Percentiles rank a stretch among this genome's conserved stretches.
phyloP scores from a whole-genome alignment of 2,113 vertebrate genomes.

The Myiozetetes cayanensis region DNA sequence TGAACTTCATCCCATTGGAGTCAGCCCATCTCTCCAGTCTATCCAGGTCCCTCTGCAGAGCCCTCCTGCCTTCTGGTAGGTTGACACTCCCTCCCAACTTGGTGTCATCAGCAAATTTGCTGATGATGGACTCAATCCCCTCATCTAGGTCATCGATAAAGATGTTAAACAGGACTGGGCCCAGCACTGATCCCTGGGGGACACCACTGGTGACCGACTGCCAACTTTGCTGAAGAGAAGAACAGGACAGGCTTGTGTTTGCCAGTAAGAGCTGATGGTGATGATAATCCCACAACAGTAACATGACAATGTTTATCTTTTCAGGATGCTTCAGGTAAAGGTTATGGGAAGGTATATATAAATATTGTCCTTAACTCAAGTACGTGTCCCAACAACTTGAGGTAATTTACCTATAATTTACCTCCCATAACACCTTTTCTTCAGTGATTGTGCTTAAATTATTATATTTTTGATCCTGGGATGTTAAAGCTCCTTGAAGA shows the following conservation, averaged over 20 bases:
- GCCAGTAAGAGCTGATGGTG: background rate
- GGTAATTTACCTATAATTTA: background rate
- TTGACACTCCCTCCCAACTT: too few species aligned
- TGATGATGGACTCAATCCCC: too few species aligned
- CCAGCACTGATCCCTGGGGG: too few species aligned
- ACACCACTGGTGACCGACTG: too few species aligned
- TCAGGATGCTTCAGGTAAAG: background rate
- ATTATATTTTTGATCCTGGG: background rate
- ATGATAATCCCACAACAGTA: background rate
- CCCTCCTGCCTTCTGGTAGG: too few species aligned
- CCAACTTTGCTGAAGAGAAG: rapidly evolving
- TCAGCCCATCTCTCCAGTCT: too few species aligned
- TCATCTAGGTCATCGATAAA: too few species aligned
- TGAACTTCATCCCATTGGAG: too few species aligned
- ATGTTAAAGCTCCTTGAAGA: background rate
- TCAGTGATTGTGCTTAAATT: background rate
- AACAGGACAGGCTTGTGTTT: background rate
- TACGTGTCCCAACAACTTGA: background rate
- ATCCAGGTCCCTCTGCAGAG: too few species aligned
- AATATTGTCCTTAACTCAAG: background rate
- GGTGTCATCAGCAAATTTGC: too few species aligned
- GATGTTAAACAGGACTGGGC: too few species aligned
- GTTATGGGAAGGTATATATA: background rate
- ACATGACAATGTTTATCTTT: background rate
- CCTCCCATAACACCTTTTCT: background rate